A percentile compares a stretch with the other conserved stretches of the same genome.
phyloP scores from a whole-genome alignment of 2,797 vertebrate genomes.

The Lepilemur ruficaudatus region DNA sequence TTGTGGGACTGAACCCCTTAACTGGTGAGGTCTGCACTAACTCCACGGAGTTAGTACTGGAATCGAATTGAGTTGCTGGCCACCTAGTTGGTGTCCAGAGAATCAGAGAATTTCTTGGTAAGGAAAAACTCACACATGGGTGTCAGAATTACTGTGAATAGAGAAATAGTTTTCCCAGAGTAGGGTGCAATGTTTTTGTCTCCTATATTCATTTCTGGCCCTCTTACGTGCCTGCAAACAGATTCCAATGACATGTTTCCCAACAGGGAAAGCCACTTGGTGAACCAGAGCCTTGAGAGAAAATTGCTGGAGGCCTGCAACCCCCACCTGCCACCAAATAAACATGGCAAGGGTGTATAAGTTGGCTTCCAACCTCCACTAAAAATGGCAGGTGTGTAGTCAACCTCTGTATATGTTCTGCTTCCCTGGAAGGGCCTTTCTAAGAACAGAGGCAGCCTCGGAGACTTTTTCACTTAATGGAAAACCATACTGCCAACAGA shows the following conservation, averaged over 20 bases:
- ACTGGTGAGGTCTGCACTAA: background rate
- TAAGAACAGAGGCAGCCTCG: background rate
- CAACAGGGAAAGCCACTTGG: background rate
- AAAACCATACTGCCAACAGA: background rate
- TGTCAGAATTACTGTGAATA: background rate
- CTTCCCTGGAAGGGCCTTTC: background rate
- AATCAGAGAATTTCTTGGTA: background rate
- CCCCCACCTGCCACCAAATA: background rate
- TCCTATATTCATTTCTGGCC: background rate
- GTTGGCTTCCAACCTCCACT: background rate
- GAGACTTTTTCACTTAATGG: background rate
- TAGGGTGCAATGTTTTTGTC: background rate
- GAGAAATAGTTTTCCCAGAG: background rate
- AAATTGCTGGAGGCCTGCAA: background rate
- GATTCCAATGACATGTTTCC: background rate
- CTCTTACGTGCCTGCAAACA: background rate
- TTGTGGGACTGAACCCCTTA: background rate
- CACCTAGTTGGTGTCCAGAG: background rate
- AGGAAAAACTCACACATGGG: background rate
- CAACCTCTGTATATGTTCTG: background rate
- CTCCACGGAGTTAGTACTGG: background rate
- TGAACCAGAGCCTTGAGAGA: background rate
- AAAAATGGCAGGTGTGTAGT: background rate
- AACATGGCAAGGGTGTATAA: background rate
- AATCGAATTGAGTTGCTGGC: background rate